A percentile compares a stretch with the other conserved stretches of the same genome.
These are phyloP conservation scores for Meteorus colon DNA, from an alignment of 2,888 invertebrate species.

Conservation along the genomic window DNA sequence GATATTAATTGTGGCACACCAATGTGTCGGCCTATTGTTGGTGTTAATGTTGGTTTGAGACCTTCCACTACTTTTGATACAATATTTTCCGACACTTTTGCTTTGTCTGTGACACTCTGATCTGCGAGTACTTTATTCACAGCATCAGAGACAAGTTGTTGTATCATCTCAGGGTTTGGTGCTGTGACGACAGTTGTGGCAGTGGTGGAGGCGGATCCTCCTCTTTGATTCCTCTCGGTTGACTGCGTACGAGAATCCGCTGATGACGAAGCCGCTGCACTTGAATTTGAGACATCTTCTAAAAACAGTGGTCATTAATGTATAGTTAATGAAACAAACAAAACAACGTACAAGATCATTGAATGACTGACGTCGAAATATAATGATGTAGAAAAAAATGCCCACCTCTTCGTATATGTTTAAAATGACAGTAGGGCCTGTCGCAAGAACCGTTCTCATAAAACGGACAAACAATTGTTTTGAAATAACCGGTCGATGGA, in stretches of 20 bases:
- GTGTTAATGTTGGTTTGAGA: conserved; percentile 69
- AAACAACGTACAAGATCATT: neutral
- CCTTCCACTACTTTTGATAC: conserved; percentile 75
- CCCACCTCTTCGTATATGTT: conserved; percentile 85
- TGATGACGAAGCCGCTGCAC: conserved; percentile 50
- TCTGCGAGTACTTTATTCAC: conserved; percentile 78
- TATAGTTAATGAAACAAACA: conserved; percentile 12
- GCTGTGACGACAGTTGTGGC: conserved; percentile 67
- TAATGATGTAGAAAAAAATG: conserved; percentile 7
- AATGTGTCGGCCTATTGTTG: conserved; percentile 54
- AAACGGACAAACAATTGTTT: conserved; percentile 89
- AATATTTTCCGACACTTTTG: conserved; percentile 74
- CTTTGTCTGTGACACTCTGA: conserved; percentile 72
- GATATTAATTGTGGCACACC: conserved; percentile 62
- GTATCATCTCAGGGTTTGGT: conserved; percentile 75
- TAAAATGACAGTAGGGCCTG: conserved; percentile 94
- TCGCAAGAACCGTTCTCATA: conserved; percentile 86
- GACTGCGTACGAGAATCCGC: conserved; percentile 49
- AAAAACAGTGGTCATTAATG: conserved; percentile 10
- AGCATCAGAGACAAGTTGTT: conserved; percentile 78
- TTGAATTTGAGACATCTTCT: conserved; percentile 60
- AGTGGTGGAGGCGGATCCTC: conserved; percentile 36
- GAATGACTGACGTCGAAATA: neutral
- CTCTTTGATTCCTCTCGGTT: conserved; percentile 54
- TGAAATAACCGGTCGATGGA: conserved; percentile 92